Conservation (phyloP, 2,113 vertebrate genomes). For the Tursiops truncatus region DNA sequence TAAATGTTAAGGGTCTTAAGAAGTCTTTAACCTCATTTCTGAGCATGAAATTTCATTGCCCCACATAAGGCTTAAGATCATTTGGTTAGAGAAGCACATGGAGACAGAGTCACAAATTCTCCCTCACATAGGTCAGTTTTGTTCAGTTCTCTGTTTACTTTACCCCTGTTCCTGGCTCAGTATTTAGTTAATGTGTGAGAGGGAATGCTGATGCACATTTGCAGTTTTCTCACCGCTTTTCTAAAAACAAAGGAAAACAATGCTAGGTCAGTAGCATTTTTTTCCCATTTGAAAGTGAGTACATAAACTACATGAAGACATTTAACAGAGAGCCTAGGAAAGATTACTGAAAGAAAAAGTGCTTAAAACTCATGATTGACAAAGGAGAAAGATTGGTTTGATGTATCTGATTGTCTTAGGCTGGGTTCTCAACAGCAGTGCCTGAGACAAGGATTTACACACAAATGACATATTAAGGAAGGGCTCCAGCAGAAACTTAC, state of each 20-base stretch:
- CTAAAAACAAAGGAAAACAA: neutral
- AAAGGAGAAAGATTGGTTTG: neutral
- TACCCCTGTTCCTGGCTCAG: neutral
- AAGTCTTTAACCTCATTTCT: neutral
- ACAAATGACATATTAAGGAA: neutral
- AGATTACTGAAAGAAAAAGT: neutral
- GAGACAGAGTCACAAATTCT: neutral
- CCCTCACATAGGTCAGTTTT: neutral
- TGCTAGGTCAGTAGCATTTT: neutral
- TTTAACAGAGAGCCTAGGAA: neutral
- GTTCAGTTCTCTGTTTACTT: neutral
- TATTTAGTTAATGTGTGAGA: neutral
- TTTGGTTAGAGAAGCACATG: neutral
- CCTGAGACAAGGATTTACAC: neutral
- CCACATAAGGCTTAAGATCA: neutral
- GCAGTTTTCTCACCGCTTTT: neutral
- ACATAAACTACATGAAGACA: neutral
- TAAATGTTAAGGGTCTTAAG: neutral
- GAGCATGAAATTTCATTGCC: neutral
- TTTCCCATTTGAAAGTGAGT: neutral
- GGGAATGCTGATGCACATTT: neutral
- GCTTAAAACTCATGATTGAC: neutral
- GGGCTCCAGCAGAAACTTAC: neutral
- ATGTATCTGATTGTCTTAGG: neutral
- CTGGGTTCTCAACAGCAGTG: neutral